A percentile compares a stretch with the other conserved stretches of the same genome.
Evolutionary conservation across 2,888 invertebrate species (phyloP).

Genomic region (Plebejus melissa): DNA sequence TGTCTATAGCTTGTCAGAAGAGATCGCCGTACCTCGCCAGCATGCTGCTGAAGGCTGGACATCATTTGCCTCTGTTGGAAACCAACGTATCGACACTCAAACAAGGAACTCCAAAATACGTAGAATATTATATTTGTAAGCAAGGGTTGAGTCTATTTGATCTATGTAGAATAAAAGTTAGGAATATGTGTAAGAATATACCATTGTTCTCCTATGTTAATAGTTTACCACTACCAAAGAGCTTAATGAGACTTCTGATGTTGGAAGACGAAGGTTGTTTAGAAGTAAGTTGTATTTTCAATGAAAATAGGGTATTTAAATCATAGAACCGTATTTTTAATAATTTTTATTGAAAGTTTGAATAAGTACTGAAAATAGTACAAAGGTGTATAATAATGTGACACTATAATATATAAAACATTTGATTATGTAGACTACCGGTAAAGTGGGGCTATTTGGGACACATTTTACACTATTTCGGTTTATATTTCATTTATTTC

Average conservation of each 20-base stretch:
- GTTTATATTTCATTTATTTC: no score
- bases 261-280: conserved; percentile 66
- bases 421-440: conserved; percentile 23
- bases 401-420: conserved; percentile 35
- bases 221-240: conserved; percentile 75
- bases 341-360: conserved; percentile 38
- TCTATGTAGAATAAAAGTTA: conserved; percentile 77
- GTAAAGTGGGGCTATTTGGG: no score
- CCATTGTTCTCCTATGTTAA: conserved; percentile 58
- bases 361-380: conserved; percentile 45
- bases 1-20: conserved; percentile 73
- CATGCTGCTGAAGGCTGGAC: conserved; percentile 67
- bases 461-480: no score
- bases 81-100: conserved; percentile 40
- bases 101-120: conserved; percentile 48
- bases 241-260: conserved; percentile 78
- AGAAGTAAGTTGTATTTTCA: conserved; percentile 27
- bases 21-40: conserved; percentile 50
- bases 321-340: conserved; percentile 24
- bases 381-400: conserved; percentile 53
- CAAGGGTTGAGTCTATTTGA: conserved; percentile 76
- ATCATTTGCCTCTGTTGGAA: conserved; percentile 43
- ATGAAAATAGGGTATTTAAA: conserved; percentile 16
- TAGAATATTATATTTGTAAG: conserved; percentile 60
- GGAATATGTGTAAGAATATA: conserved; percentile 50